Percentiles rank a stretch among this genome's conserved stretches.
phyloP scores from a whole-genome alignment of 2,797 vertebrate genomes.

The Notolepis coatsorum region DNA sequence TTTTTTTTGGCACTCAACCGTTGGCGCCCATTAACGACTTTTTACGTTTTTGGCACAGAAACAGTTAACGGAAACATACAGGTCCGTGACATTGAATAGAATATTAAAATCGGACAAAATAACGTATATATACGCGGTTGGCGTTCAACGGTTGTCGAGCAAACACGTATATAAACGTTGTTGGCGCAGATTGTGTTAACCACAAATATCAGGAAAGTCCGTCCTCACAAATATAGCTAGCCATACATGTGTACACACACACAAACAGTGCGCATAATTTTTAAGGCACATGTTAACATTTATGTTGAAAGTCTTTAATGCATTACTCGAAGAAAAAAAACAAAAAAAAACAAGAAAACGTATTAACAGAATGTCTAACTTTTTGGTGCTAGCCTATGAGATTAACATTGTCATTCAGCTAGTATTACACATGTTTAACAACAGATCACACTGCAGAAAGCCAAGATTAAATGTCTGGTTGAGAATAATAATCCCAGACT shows the following conservation, averaged over 20 bases:
- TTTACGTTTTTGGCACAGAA: too few species aligned
- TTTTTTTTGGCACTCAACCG: too few species aligned
- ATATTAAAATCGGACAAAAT: too few species aligned
- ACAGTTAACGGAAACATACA: too few species aligned
- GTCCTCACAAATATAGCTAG: neutral
- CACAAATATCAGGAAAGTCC: neutral
- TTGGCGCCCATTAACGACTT: too few species aligned
- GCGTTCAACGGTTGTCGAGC: too few species aligned
- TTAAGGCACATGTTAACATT: neutral
- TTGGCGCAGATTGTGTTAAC: too few species aligned
- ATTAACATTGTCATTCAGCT: slow-evolving; percentile 76
- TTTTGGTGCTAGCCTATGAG: slow-evolving; percentile 83
- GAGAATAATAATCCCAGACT: slow-evolving; percentile 60
- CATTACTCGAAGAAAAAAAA: slow-evolving; percentile 63
- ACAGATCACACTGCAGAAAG: slow-evolving; percentile 71
- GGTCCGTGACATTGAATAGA: too few species aligned
- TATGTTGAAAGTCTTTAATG: slow-evolving; percentile 82
- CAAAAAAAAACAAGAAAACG: slow-evolving; percentile 43
- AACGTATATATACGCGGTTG: too few species aligned
- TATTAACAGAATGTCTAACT: slow-evolving; percentile 57
- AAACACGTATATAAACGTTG: too few species aligned
- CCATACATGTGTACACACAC: neutral
- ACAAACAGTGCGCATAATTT: neutral
- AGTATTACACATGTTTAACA: slow-evolving; percentile 69
- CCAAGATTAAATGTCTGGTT: slow-evolving; percentile 55